Base-by-base conservation (phyloP, 2,113 vertebrate genomes). In the Sapajus apella region DNA sequence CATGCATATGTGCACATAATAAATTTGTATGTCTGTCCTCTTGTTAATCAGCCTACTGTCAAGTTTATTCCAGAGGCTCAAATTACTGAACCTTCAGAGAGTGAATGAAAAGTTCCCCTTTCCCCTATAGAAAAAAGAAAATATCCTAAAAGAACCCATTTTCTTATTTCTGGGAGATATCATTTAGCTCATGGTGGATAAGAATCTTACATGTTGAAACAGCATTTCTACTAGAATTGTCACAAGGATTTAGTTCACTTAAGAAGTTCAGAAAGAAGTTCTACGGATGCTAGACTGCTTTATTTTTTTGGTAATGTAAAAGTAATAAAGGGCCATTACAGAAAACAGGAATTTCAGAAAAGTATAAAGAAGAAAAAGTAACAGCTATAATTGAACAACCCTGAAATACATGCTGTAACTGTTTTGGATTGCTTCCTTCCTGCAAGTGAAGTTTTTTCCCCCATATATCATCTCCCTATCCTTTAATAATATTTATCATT, bases 291-390 rank as follows among this genome's bases (percentile, higher is more conserved):
- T n/a, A 83, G 23, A 43, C 55, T 30, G 72, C 21, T 12, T 83
- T 35, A 6, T 37, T 37, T 87, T 35, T 43, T 40, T 23, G n/a
- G 70, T 40, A 43, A 40, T 68, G 27, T 80, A 81, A 95, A 93
- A 80, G 18, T 35, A 79, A 45, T 43, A 43, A 75, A 75, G 56
- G 8, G 30, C 43, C 47, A 70, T 47, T 95, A 84, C 1, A 79
- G 79, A 95, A 95, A 92, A 79, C 43, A 72, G 6, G 73, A 30
- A 79, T 82, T 90, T 95, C 75, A 90, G 86, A 77, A 61, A 68
- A 64, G 37, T 75, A 81, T 35, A 56, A 45, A 58, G 86, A 85
- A 89, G 30, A 87, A 82, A 81, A 87, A 23, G 35, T 40, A 50
- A 50, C 56, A 82, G 30, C 52, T 89, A 9, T 85, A 73, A 45